Evolutionary conservation across 2,797 vertebrate genomes (phyloP).

Genomic region (Bufotes viridis): DNA sequence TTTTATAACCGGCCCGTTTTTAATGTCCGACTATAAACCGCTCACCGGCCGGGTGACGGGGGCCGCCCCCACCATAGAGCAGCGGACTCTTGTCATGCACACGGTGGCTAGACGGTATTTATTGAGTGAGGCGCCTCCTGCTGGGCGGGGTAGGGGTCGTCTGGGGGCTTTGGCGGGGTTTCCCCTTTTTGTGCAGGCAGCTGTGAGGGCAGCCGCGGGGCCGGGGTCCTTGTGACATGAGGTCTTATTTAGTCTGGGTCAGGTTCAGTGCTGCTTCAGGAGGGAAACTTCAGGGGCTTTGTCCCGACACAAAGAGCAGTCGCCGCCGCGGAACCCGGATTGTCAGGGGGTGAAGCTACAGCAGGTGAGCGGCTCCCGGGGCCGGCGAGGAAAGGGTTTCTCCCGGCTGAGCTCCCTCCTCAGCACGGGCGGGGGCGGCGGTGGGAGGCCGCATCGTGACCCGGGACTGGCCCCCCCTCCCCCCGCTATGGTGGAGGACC

Average conservation of each 20-base stretch:
- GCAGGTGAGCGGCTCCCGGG: slow-evolving; percentile 54
- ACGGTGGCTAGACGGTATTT: not conserved
- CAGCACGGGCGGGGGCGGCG: slow-evolving; percentile 6
- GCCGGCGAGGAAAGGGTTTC: not conserved
- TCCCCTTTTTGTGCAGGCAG: slow-evolving; percentile 1
- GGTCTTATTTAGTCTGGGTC: slow-evolving; percentile 76
- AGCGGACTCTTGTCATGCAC: not conserved
- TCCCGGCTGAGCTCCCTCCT: not conserved
- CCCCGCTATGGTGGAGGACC: not conserved
- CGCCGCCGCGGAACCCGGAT: slow-evolving; percentile 47
- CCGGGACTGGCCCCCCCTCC: not conserved
- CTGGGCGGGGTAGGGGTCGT: not conserved
- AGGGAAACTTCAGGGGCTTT: slow-evolving; percentile 85
- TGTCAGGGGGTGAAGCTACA: slow-evolving; percentile 56
- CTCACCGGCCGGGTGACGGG: not conserved
- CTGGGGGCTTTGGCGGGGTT: slow-evolving; percentile 12
- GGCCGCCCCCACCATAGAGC: not conserved
- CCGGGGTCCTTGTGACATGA: slow-evolving; percentile 54
- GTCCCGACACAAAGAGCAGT: slow-evolving; percentile 74
- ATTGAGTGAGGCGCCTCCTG: not conserved
- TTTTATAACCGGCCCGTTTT: not conserved
- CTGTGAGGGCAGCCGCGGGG: slow-evolving; percentile 36
- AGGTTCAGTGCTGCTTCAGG: slow-evolving; percentile 80
- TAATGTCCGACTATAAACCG: not conserved
- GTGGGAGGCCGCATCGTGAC: slow-evolving; percentile 40